Evolutionary conservation across 1,140 invertebrate genomes (phyloP).

Genomic region (Diploscapter pachys): DNA sequence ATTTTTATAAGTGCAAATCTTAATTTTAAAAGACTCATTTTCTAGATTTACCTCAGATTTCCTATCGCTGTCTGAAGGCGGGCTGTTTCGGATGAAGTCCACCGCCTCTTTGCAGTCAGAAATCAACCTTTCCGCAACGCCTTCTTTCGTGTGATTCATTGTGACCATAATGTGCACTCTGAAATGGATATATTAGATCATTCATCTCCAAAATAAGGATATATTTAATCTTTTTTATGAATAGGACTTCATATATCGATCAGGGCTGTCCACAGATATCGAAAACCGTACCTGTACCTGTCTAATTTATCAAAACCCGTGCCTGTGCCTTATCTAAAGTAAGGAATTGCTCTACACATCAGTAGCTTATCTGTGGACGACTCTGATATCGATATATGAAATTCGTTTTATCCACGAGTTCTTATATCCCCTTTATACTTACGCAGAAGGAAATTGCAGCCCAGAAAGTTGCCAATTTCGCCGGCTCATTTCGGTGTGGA

Average conservation of each 20-base stretch:
- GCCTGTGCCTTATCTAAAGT: too few species aligned
- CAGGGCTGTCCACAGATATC: too few species aligned
- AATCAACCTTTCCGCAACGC: conserved; percentile 81
- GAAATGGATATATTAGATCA: conserved; percentile 18
- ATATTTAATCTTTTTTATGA: too few species aligned
- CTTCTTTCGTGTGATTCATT: conserved; percentile 77
- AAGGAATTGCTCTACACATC: too few species aligned
- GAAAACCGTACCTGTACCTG: too few species aligned
- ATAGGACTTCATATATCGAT: too few species aligned
- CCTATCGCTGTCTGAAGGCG: conserved; percentile 18
- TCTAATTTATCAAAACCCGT: too few species aligned
- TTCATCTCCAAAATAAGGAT: background rate
- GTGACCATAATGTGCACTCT: conserved; percentile 89
- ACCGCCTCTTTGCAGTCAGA: conserved; percentile 70
- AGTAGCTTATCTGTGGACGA: background rate
- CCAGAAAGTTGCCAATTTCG: conserved; percentile 87
- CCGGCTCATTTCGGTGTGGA: conserved; percentile 71
- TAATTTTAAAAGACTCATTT: background rate
- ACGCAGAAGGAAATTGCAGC: conserved; percentile 87
- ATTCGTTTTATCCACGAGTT: background rate
- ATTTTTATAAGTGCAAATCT: background rate
- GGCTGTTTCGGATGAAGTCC: conserved; percentile 62
- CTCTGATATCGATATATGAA: conserved; percentile 10
- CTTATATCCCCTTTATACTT: conserved; percentile 16
- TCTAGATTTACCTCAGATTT: background rate